Evolutionary conservation across 2,888 invertebrate species (phyloP), one percentile per base, ranked within the genome.

Genomic region (Thelaira solivaga): DNA sequence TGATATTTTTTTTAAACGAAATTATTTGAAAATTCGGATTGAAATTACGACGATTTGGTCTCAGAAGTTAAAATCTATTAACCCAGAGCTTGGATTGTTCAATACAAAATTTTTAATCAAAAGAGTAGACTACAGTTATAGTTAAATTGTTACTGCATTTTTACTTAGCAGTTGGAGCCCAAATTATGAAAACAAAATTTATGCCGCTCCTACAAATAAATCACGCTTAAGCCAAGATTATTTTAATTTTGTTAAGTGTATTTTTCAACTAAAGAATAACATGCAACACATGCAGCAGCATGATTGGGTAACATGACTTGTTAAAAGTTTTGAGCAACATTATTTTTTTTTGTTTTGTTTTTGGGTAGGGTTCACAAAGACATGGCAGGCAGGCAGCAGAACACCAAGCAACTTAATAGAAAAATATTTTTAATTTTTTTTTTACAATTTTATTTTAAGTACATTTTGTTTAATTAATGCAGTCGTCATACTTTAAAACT

Each of bases 361-460:
- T 64, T 64, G 55, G 72, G 72, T 64, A 47, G 55, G 72, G 72
- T 55, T 57, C 11, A 59, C 41, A 34, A n/a, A 68, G 57, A 47
- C 55, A 67, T 55, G 24, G 20, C 18, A 51, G n/a, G n/a, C n/a
- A 4, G 31, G 2, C 26, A 43, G 4, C 11, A 34, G n/a, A 11
- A 34, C 11, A 16, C 1, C 10, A 53, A 16, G 10, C 16, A 64
- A 10, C 39, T 29, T 29, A 55, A 41, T 29, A 55, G 24, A 67
- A 55, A 57, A 29, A 45, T 26, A 34, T 51, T 62, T 0, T 62
- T 8, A 11, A 24, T 24, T 39, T 53, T 43, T 53, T 68, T 26
- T 13, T 39, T 49, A 6, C 31, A 24, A 24, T 55, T 36, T 45
- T 11, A 43, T 55, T 67, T 53, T 18, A 55, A 36, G 16, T 26